phyloP scores from a whole-genome alignment of 1,140 invertebrate species.

The Anadara kagoshimensis region DNA sequence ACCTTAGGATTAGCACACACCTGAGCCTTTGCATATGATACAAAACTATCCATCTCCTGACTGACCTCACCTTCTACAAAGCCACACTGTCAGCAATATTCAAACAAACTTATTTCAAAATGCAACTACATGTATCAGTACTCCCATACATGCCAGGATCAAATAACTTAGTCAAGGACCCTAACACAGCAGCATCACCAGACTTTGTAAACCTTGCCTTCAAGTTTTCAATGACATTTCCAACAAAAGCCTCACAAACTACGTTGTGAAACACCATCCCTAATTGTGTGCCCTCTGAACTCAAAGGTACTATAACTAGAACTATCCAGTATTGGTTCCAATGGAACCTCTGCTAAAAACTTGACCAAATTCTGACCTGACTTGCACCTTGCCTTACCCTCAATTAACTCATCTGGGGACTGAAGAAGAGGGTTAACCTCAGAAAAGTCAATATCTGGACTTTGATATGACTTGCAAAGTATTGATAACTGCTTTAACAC shows the following conservation, averaged over 20 bases:
- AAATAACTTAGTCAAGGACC: slow-evolving; percentile 16
- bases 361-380: slow-evolving; percentile 8
- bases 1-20: not conserved
- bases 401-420: slow-evolving; percentile 18
- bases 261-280: slow-evolving; percentile 14
- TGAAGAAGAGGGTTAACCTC: slow-evolving; percentile 20
- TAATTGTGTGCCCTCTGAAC: slow-evolving; percentile 27
- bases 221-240: slow-evolving; percentile 3
- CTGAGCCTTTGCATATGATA: not conserved
- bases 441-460: slow-evolving; percentile 18
- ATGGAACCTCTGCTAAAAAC: not conserved
- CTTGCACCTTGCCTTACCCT: slow-evolving; percentile 8
- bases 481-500: slow-evolving; percentile 20
- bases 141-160: not conserved
- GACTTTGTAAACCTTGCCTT: slow-evolving; percentile 22
- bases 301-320: slow-evolving; percentile 15
- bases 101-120: not conserved
- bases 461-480: slow-evolving; percentile 30
- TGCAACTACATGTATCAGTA: not conserved
- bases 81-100: no score
- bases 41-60: slow-evolving; percentile 3
- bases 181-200: slow-evolving; percentile 10
- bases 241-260: slow-evolving; percentile 16
- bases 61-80: not conserved
- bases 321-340: slow-evolving; percentile 5